Conservation (phyloP, 2,113 vertebrate species). For the Axis porcinus region DNA sequence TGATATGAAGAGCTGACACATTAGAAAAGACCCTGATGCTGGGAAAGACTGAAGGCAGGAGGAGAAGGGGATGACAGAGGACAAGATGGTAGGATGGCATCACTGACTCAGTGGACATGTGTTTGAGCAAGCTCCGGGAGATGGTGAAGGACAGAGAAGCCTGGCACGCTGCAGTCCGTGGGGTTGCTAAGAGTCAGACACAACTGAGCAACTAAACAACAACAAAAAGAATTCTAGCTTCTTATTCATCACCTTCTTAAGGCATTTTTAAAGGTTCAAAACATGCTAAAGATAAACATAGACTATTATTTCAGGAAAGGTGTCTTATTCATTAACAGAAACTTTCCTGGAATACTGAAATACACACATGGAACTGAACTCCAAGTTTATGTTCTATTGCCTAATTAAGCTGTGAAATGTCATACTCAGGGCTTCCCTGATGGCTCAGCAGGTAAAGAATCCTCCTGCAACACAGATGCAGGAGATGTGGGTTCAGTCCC, state of each 20-base stretch:
- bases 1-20: background rate
- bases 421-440: background rate
- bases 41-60: background rate
- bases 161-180: background rate
- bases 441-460: background rate
- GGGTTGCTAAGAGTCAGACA: background rate
- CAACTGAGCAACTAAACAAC: background rate
- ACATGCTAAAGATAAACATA: background rate
- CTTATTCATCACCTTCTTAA: background rate
- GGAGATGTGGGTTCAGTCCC: background rate
- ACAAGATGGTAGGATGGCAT: background rate
- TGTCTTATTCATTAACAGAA: background rate
- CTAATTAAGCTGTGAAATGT: background rate
- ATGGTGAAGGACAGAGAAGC: background rate
- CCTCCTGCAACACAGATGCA: background rate
- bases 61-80: background rate
- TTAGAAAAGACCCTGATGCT: background rate
- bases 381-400: background rate
- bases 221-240: background rate
- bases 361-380: background rate
- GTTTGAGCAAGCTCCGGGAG: background rate
- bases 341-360: background rate
- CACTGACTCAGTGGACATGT: background rate
- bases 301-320: background rate
- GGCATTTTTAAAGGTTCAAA: background rate